A percentile compares a stretch with the other conserved stretches of the same genome.
These are phyloP conservation scores for Archegozetes longisetosus DNA, from an alignment of 1,140 invertebrate species.

Conservation along the genomic window DNA sequence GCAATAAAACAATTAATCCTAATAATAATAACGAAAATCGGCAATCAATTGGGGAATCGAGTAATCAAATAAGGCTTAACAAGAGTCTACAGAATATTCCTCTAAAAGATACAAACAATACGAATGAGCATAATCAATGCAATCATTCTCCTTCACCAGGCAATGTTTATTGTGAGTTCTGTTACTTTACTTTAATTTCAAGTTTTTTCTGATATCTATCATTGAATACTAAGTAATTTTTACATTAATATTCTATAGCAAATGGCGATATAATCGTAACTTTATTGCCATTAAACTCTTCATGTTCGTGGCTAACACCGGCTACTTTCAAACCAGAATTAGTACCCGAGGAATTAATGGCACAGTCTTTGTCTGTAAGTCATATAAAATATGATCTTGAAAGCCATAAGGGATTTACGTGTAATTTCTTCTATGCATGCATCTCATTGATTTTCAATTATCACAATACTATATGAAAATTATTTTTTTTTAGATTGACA, in stretches of 20 bases:
- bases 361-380: constrained; percentile 67
- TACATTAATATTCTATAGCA: constrained; percentile 32
- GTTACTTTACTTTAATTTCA: no score
- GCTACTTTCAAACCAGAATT: constrained; percentile 78
- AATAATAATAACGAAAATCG: not conserved
- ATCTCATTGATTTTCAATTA: constrained; percentile 3
- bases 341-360: constrained; percentile 85
- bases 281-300: constrained; percentile 66
- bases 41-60: not conserved
- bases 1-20: not conserved
- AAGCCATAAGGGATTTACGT: no score
- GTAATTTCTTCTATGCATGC: no score
- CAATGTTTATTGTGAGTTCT: not conserved
- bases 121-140: not conserved
- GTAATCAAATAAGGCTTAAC: not conserved
- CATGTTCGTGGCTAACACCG: constrained; percentile 78
- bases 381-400: constrained; percentile 18
- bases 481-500: no score
- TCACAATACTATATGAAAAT: not conserved
- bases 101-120: not conserved
- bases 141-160: not conserved
- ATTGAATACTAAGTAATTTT: not conserved
- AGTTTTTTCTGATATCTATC: not conserved
- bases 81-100: not conserved
- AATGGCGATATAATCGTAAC: constrained; percentile 87